Evolutionary conservation across 64 coral and sea anemone genomes (phyloP).

Genomic region (Dendronephthya gigantea): DNA sequence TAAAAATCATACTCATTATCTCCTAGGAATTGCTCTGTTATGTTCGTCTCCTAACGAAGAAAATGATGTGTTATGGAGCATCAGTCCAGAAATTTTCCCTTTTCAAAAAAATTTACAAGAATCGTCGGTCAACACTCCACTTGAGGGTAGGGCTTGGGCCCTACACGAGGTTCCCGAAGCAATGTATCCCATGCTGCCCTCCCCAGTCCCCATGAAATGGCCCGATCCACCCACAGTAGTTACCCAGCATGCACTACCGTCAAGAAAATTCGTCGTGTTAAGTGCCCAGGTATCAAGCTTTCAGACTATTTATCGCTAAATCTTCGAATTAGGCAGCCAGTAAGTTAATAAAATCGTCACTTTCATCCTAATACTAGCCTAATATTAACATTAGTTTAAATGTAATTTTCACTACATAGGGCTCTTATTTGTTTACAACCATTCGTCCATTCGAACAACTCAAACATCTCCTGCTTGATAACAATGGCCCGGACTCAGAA

Average conservation of each 20-base stretch:
- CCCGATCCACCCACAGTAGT: constrained; percentile 74
- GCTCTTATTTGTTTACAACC: constrained; percentile 76
- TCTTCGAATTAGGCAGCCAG: too few relatives aligned
- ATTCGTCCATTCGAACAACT: constrained; percentile 84
- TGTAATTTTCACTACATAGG: constrained; percentile 19
- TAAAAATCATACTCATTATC: too few relatives aligned
- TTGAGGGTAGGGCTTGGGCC: constrained; percentile 86
- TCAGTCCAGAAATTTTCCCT: constrained; percentile 79
- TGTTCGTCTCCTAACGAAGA: constrained; percentile 77
- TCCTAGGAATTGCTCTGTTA: constrained; percentile 56
- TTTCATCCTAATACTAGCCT: background rate
- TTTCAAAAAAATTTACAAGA: constrained; percentile 83
- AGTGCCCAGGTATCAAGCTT: constrained; percentile 74
- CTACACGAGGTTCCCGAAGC: constrained; percentile 73
- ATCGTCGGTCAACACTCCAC: constrained; percentile 29
- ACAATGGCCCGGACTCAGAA: constrained; percentile 81
- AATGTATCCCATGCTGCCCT: constrained; percentile 38
- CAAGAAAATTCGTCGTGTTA: constrained; percentile 72
- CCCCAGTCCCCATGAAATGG: constrained; percentile 68
- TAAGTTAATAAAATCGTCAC: too few relatives aligned
- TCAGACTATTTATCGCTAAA: too few relatives aligned
- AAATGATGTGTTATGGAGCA: constrained; percentile 77
- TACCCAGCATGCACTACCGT: constrained; percentile 59
- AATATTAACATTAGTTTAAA: too few relatives aligned
- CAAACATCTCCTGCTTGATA: constrained; percentile 46